These are phyloP conservation scores for Erannis defoliaria DNA, from an alignment of 2,888 invertebrate species.

Conservation along the genomic window DNA sequence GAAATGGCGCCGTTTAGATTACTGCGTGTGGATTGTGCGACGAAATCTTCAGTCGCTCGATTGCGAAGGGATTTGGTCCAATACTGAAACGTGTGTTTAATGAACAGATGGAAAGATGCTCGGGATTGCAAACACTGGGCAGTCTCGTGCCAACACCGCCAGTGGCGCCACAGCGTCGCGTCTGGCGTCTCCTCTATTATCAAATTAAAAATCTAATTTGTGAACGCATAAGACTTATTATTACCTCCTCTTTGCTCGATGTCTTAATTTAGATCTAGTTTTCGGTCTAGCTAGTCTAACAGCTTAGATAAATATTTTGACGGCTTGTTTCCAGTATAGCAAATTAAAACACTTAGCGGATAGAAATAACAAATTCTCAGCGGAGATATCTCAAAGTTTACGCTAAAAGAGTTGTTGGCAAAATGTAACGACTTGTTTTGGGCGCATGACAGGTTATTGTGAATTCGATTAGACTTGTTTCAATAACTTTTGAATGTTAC, in stretches of 20 bases:
- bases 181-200: slow-evolving; percentile 69
- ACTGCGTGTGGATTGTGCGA: slow-evolving; percentile 51
- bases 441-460: slow-evolving; percentile 24
- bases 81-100: slow-evolving; percentile 82
- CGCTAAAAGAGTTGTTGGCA: slow-evolving; percentile 28
- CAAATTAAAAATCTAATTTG: slow-evolving; percentile 57
- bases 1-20: slow-evolving; percentile 67
- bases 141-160: slow-evolving; percentile 76
- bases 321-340: slow-evolving; percentile 25
- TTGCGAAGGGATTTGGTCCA: slow-evolving; percentile 74
- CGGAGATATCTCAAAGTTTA: slow-evolving; percentile 27
- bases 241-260: slow-evolving; percentile 14
- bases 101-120: slow-evolving; percentile 81
- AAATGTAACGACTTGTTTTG: slow-evolving; percentile 24
- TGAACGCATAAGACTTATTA: slow-evolving; percentile 12
- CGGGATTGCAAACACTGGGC: slow-evolving; percentile 74
- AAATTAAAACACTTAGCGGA: slow-evolving; percentile 33
- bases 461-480: slow-evolving; percentile 10
- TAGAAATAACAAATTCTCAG: slow-evolving; percentile 27
- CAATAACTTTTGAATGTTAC: neutral
- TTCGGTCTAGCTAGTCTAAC: slow-evolving; percentile 6
- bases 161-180: slow-evolving; percentile 73
- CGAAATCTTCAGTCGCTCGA: slow-evolving; percentile 68
- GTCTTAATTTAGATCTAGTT: slow-evolving; percentile 25
- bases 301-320: slow-evolving; percentile 38